These are phyloP conservation scores for Polia nebulosa DNA, from an alignment of 2,888 invertebrate species.

Conservation along the genomic window DNA sequence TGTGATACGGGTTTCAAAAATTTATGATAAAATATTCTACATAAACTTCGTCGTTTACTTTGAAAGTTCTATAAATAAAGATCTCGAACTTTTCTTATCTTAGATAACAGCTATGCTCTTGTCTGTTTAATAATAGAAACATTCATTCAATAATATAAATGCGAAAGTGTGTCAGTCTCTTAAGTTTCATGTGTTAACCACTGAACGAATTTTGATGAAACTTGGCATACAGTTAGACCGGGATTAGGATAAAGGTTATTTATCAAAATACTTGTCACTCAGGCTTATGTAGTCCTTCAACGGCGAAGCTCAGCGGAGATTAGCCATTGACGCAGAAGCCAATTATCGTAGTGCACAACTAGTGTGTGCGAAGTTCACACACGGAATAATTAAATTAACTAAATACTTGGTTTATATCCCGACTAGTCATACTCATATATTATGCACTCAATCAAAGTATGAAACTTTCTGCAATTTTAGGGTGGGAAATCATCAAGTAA, in stretches of 20 bases:
- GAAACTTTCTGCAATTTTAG: background rate
- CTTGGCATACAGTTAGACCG: background rate
- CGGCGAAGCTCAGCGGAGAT: too few relatives aligned
- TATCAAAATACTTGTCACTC: too few relatives aligned
- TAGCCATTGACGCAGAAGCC: too few relatives aligned
- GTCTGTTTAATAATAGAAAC: background rate
- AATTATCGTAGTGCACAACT: too few relatives aligned
- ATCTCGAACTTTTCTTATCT: background rate
- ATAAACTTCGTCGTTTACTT: background rate
- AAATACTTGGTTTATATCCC: background rate
- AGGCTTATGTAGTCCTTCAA: too few relatives aligned
- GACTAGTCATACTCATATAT: background rate
- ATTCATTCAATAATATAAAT: background rate
- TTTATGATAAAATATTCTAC: slow-evolving; percentile 5
- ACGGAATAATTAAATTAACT: too few relatives aligned
- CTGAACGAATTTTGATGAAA: background rate
- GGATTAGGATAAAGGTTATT: too few relatives aligned
- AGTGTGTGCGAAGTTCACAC: too few relatives aligned
- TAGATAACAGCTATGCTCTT: background rate
- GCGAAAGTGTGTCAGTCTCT: background rate
- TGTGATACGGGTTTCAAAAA: slow-evolving; percentile 1
- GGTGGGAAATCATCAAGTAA: too few relatives aligned
- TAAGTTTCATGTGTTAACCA: background rate
- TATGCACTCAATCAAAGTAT: background rate
- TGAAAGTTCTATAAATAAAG: background rate